Base-by-base conservation (phyloP, 2,888 invertebrate genomes). In the Erebia aethiops region DNA sequence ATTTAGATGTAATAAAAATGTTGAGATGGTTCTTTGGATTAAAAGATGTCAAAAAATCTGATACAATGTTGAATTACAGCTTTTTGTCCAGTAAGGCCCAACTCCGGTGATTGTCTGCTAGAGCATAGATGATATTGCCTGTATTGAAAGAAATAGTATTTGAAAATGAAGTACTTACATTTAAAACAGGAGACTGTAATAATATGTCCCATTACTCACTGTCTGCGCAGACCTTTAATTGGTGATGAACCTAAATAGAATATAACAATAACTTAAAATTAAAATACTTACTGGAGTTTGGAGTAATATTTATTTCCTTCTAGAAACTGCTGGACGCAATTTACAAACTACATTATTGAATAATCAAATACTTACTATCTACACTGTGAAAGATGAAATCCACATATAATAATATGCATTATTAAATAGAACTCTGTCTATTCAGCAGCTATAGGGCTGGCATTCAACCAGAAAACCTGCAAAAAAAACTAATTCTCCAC, bases 41-140 rank as follows among this genome's bases (percentile, higher is more conserved):
- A 62, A 68, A 71, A 62, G 62, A 71, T 65, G 65, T 21, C 18
- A 16, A 14, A 1, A 68, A 46, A 64, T 66, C 69, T 71, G 73
- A 73, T 69, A 73, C 66, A 69, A 71, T 62, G 51, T 49, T 52
- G 51, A 69, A 58, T 58, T 69, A 62, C 56, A 63, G 57, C 71
- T 62, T 54, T 35, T 46, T 21, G 49, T 70, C 52, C 62, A 43
- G 14, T 46, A 16, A 21, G 43, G 14, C 43, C 56, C 18, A 43
- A 21, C 21, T 62, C 13, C 14, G 8, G 18, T 61, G 43, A 7
- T 14, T 58, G 11, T 18, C 46, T 16, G 8, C 62, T 46, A 7
- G 7, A 35, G 35, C 46, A 11, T 18, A 13, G 18, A 18, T 61
- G 18, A 46, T 21, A 2, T 14, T 46, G 21, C 62, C 62, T 62